phyloP scores from a whole-genome alignment of 2,888 invertebrate species.

The Polymixis lichenea region DNA sequence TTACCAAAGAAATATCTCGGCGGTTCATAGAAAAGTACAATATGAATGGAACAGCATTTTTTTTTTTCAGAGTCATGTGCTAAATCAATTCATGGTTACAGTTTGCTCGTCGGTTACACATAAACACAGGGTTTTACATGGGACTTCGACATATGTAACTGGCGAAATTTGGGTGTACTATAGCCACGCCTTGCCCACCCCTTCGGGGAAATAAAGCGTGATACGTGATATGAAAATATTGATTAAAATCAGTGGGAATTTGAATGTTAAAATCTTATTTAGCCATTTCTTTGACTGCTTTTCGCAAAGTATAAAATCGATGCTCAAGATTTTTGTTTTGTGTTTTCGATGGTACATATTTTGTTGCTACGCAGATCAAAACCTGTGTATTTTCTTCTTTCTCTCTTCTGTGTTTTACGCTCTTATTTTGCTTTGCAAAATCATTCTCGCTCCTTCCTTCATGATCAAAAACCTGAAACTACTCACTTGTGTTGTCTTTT shows the following conservation, averaged over 20 bases:
- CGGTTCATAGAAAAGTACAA: too few species aligned
- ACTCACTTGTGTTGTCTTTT: conserved; percentile 17
- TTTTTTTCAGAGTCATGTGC: too few species aligned
- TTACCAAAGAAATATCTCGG: too few species aligned
- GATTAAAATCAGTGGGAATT: neutral
- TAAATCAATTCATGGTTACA: too few species aligned
- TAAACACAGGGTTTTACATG: too few species aligned
- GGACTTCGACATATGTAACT: too few species aligned
- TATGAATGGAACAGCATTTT: too few species aligned
- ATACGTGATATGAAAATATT: neutral
- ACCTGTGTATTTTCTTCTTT: neutral
- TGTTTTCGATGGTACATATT: neutral
- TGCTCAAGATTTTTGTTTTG: neutral
- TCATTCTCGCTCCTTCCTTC: neutral
- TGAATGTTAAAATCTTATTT: neutral
- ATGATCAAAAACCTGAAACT: neutral
- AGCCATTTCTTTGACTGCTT: neutral
- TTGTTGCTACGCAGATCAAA: neutral
- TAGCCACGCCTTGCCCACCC: too few species aligned
- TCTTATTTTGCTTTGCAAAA: neutral
- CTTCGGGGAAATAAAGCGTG: neutral
- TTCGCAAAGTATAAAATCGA: neutral
- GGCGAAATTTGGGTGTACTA: neutral
- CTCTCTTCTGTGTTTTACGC: neutral
- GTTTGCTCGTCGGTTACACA: too few species aligned